phyloP scores from a whole-genome alignment of 2,797 vertebrate species.

The Pantherophis vulpinus region DNA sequence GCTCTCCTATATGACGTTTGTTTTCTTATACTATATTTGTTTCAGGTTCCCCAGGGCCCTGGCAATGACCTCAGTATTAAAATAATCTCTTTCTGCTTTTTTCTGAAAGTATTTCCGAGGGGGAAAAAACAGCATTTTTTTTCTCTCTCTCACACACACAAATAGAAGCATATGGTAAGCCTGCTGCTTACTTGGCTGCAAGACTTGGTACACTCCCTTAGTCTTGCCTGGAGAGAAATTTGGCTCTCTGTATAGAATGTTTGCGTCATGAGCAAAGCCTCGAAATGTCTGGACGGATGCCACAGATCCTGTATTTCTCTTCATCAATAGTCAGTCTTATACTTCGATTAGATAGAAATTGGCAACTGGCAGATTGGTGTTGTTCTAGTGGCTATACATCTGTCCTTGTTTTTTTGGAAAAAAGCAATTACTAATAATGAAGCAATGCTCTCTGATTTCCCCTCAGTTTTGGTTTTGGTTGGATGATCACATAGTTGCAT shows the following conservation, averaged over 20 bases:
- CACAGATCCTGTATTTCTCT: neutral
- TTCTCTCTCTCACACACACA: neutral
- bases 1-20: neutral
- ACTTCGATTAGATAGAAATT: neutral
- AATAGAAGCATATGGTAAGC: constrained; percentile 12
- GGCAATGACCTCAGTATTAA: neutral
- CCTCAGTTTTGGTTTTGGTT: neutral
- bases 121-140: neutral
- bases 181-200: neutral
- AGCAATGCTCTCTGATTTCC: neutral
- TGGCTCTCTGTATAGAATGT: neutral
- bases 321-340: neutral
- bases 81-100: neutral
- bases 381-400: neutral
- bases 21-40: constrained; percentile 1
- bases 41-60: neutral
- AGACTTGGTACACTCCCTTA: neutral
- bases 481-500: neutral
- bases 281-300: neutral
- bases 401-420: neutral
- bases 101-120: neutral
- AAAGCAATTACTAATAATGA: neutral
- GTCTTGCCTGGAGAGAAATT: neutral
- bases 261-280: neutral
- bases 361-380: neutral